These are phyloP conservation scores for sheep (Ovis aries) DNA, from an alignment of 2,113 vertebrate genomes.

Conservation along the genomic window DNA sequence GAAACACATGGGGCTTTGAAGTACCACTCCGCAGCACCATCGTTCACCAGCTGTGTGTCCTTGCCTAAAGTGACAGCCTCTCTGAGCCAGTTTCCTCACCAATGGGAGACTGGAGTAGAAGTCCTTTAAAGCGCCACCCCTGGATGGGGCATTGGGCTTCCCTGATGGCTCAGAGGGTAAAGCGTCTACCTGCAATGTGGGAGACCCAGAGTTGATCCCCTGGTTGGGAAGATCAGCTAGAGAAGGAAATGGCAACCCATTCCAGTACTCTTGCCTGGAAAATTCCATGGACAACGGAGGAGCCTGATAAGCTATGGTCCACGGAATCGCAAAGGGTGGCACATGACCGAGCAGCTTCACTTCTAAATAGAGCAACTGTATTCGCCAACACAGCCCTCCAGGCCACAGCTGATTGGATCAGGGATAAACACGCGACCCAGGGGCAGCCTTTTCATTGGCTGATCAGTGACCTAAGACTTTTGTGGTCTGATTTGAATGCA, in stretches of 20 bases:
- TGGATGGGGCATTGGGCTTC: background rate
- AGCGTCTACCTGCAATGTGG: background rate
- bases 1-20: background rate
- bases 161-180: background rate
- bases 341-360: background rate
- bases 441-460: background rate
- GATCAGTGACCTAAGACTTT: background rate
- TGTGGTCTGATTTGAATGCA: background rate
- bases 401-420: background rate
- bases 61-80: background rate
- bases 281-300: background rate
- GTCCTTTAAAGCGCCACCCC: background rate
- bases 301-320: background rate
- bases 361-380: background rate
- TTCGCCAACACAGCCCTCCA: background rate
- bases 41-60: background rate
- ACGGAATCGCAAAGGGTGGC: background rate
- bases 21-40: background rate
- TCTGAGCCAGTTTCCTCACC: background rate
- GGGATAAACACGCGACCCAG: background rate
- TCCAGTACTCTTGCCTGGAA: background rate
- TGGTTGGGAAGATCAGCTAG: background rate
- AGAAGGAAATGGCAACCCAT: background rate
- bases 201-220: background rate
- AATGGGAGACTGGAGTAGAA: background rate